phyloP scores from a whole-genome alignment of 2,113 vertebrate genomes.

The Aplodontia rufa region DNA sequence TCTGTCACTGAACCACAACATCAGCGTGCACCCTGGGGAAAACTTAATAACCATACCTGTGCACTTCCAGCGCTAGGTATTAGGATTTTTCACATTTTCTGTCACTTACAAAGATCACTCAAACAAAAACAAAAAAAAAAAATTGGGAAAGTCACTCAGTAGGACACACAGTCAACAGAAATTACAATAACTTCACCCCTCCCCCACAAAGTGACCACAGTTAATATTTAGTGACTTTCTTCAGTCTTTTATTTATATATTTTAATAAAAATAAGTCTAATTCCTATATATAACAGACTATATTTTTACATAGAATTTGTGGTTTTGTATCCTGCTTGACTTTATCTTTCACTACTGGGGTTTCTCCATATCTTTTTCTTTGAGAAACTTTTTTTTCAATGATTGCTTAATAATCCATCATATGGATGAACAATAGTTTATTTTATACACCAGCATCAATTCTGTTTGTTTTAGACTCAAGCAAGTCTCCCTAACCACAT shows the following conservation, averaged over 20 bases:
- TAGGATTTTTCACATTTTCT: background rate
- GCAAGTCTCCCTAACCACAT: background rate
- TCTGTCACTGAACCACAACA: background rate
- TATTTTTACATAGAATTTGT: conserved; percentile 1
- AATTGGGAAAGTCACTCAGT: background rate
- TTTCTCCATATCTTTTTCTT: conserved; percentile 31
- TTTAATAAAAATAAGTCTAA: conserved; percentile 23
- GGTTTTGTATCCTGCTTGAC: background rate
- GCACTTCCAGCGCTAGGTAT: background rate
- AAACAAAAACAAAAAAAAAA: conserved; percentile 21
- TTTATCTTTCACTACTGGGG: background rate
- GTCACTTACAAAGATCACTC: background rate
- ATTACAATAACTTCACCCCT: background rate
- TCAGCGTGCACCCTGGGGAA: background rate
- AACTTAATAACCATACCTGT: background rate
- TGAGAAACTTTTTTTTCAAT: conserved; percentile 23
- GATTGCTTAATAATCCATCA: background rate
- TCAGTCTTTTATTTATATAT: background rate
- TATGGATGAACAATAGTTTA: background rate
- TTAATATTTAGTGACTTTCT: conserved; percentile 6
- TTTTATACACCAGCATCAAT: background rate
- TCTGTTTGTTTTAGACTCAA: background rate
- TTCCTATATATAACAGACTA: background rate
- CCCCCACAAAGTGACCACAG: background rate
- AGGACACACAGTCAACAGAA: conserved; percentile 21